Evolutionary conservation across 1,140 invertebrate genomes (phyloP).

Genomic region (Bilobella aurantiaca): DNA sequence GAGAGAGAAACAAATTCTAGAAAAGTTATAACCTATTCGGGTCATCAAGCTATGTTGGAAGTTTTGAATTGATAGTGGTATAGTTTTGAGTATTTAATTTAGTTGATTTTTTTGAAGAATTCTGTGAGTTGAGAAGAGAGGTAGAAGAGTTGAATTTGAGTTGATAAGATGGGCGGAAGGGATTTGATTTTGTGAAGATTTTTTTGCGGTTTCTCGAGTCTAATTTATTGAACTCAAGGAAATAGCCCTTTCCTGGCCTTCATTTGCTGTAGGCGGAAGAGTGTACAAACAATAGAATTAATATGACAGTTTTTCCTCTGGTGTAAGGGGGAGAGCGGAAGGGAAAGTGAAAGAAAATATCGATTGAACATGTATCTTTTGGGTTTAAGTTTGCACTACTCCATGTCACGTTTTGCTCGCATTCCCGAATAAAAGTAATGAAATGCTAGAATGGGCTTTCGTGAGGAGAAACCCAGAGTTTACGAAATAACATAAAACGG

Average conservation of each 20-base stretch:
- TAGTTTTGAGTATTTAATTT: no score
- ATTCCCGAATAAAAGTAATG: background rate
- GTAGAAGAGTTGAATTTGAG: no score
- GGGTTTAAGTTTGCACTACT: background rate
- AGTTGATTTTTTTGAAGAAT: no score
- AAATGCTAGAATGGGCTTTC: background rate
- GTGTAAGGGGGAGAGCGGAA: background rate
- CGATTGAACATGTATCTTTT: slow-evolving; percentile 6
- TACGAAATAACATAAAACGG: background rate
- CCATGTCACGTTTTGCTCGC: background rate
- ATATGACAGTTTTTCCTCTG: background rate
- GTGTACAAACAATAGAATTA: background rate
- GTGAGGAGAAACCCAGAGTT: background rate
- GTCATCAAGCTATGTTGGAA: no score
- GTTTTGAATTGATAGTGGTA: no score
- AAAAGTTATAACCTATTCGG: no score
- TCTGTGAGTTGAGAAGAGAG: no score
- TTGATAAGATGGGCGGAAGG: no score
- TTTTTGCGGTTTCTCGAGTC: no score
- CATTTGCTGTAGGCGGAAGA: background rate
- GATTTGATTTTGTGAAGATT: no score
- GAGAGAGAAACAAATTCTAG: no score
- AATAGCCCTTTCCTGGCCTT: background rate
- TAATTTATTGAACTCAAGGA: background rate
- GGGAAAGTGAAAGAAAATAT: slow-evolving; percentile 4